Base-by-base conservation (phyloP, 1,140 invertebrate genomes). In the Formica exsecta region DNA sequence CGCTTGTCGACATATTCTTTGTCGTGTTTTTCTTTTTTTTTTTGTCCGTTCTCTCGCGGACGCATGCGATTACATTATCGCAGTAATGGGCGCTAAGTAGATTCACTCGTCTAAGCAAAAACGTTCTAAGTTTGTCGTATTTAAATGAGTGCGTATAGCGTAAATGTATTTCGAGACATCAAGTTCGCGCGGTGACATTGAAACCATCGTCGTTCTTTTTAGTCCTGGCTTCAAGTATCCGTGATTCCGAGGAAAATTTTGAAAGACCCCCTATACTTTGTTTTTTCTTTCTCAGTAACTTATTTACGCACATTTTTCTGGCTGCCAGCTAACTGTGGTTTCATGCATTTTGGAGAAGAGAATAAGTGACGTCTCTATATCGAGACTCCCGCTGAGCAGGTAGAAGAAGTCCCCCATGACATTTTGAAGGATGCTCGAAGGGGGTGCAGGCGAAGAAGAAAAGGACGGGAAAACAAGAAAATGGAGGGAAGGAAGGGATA, bases 341-440 rank as follows among this genome's bases (percentile, higher is more conserved):
- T 70, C 51, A 59, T 41, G 44, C 57, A 62, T 71, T 75, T 79
- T 6, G 22, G 13, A 66, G 13, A 61, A 16, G 36, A 11, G 2
- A 38, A 25, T 13, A 29, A 64, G 59, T 64, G 44, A 71, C 29
- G 13, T 2, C n/a, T 29, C 11, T 29, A n/a, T 11, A 29, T 19
- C 4, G 19, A 61, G 44, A 5, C 25, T 22, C 61, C 13, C 36
- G 65, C 19, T 59, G 77, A n/a, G 29, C 59, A 87, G 77, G 48
- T 51, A 51, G 11, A 57, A 51, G 51, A 57, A 75, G 25, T 32
- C 38, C 2, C 2, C 4, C 8, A 13, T 16, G 44, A 16, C 36
- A 74, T 87, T 77, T 86, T 25, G 0, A 62, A 77, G 22, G 65
- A 51, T 70, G n/a, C 44, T 68, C 6, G 57, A 59, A 32, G 48